Base-by-base conservation (phyloP, 1,140 invertebrate genomes). In the Phenacoccus solenopsis region DNA sequence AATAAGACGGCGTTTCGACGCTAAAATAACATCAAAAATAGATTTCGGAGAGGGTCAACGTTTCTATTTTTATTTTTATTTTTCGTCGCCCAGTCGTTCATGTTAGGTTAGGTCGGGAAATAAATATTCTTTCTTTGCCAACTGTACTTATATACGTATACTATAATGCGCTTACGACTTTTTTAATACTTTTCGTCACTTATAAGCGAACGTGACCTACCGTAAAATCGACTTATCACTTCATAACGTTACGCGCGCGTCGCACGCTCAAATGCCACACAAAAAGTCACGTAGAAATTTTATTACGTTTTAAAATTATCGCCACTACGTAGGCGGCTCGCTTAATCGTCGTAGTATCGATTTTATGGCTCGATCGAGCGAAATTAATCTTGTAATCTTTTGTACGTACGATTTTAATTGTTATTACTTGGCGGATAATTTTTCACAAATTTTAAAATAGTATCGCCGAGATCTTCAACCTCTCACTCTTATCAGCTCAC, bases 61-160 rank as follows among this genome's bases (percentile, higher is more conserved):
- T 64, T 64, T 64, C 59, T 64, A 64, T 64, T 64, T 64, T 64
- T 64, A 64, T 64, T 64, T 64, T 64, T 64, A 10, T 64, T 64
- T 64, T 64, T 24, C 10, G 59, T 64, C 59, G 59, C 59, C 59
- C 59, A 64, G 59, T 64, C 59, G 59, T 64, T 64, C 25, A 27
- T 27, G 59, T 64, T 64, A 16, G 59, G 59, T 64, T 64, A 64
- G 59, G 59, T 64, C 59, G 25, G 59, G 10, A 25, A 64, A 59
- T 59, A 59, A 59, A 64, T 64, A 25, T 64, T 64, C 21, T 64
- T 64, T 64, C 59, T 64, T 64, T 64, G 59, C 59, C 59, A 64
- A 64, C 13, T 32, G 13, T 32, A 32, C 30, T 32, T 13, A 13
- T 13, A 32, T 7, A 59, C n/a, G n/a, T 59, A 59, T n/a, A 5